Conservation (phyloP, 2,113 vertebrate genomes). For the Pholis gunnellus region DNA sequence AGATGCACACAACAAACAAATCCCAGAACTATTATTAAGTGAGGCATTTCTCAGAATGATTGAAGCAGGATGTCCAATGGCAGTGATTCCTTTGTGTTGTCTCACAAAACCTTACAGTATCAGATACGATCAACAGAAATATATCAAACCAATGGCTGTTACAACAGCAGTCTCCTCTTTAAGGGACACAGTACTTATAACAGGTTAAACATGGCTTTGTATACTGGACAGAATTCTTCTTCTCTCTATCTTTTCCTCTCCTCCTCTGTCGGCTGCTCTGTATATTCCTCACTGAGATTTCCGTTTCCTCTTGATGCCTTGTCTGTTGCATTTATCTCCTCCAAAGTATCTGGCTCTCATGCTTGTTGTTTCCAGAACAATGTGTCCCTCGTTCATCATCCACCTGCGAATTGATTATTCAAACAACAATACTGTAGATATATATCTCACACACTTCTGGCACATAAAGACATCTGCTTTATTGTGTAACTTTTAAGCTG, state of each 20-base stretch:
- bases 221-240: conserved; percentile 16
- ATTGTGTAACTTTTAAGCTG: conserved; percentile 38
- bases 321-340: conserved; percentile 45
- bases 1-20: conserved; percentile 50
- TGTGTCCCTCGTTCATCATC: conserved; percentile 26
- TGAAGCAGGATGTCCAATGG: conserved; percentile 39
- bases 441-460: not conserved
- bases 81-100: conserved; percentile 45
- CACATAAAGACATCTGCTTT: conserved; percentile 35
- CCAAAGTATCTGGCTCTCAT: conserved; percentile 21
- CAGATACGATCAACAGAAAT: conserved; percentile 60
- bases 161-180: conserved; percentile 14
- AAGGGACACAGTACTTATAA: conserved; percentile 16
- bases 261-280: conserved; percentile 8
- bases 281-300: conserved; percentile 30
- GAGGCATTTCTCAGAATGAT: conserved; percentile 55
- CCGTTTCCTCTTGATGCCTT: conserved; percentile 16
- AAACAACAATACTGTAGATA: conserved; percentile 30
- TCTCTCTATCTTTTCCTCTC: not conserved
- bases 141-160: conserved; percentile 58
- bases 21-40: conserved; percentile 34
- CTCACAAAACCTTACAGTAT: conserved; percentile 30
- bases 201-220: conserved; percentile 39
- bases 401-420: conserved; percentile 43
- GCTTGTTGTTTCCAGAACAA: conserved; percentile 24